phyloP scores from a whole-genome alignment of 2,797 vertebrate genomes.

The Sorex maritimensis region DNA sequence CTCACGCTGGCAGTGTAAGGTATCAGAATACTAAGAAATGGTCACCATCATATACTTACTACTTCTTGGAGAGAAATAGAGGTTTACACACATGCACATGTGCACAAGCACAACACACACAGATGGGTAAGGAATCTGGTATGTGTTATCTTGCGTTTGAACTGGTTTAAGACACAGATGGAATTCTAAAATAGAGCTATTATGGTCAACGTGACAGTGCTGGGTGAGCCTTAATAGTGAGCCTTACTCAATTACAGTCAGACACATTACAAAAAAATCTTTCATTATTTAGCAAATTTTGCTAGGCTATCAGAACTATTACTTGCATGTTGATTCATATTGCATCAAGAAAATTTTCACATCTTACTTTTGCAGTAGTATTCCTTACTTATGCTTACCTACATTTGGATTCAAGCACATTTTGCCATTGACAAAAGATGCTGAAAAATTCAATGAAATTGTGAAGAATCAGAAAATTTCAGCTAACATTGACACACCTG shows the following conservation, averaged over 20 bases:
- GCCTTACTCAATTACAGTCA: slow-evolving; percentile 16
- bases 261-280: background rate
- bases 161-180: background rate
- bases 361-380: slow-evolving; percentile 89
- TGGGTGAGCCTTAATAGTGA: background rate
- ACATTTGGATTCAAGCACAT: slow-evolving; percentile 97
- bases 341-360: slow-evolving; percentile 59
- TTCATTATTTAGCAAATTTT: slow-evolving; percentile 26
- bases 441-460: slow-evolving; percentile 96
- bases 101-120: background rate
- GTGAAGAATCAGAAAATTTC: slow-evolving; percentile 95
- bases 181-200: slow-evolving; percentile 1
- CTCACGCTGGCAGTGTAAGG: background rate
- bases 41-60: slow-evolving; percentile 22
- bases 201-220: background rate
- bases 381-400: slow-evolving; percentile 91
- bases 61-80: slow-evolving; percentile 39
- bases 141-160: slow-evolving; percentile 30
- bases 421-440: slow-evolving; percentile 95
- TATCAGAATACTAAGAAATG: slow-evolving; percentile 37
- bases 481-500: slow-evolving; percentile 95
- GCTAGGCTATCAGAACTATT: background rate
- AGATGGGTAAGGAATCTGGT: background rate
- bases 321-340: background rate
- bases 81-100: background rate